phyloP scores from a whole-genome alignment of 2,797 vertebrate genomes.

The Gephyroberyx darwinii region DNA sequence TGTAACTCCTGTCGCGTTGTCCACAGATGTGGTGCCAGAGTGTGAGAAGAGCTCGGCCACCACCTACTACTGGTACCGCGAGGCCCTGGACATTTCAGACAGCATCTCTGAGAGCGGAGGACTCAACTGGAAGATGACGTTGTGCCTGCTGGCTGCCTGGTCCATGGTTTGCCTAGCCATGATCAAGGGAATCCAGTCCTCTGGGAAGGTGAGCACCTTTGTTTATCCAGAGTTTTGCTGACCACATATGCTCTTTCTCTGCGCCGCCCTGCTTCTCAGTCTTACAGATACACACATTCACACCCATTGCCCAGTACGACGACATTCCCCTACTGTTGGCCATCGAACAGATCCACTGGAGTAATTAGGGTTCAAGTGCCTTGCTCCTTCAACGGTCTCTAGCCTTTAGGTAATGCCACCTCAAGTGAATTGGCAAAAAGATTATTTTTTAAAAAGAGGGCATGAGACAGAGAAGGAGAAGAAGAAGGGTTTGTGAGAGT shows the following conservation, averaged over 20 bases:
- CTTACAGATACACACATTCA: too few relatives aligned
- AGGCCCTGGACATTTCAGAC: slow-evolving; percentile 92
- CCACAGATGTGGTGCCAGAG: slow-evolving; percentile 90
- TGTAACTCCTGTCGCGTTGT: slow-evolving; percentile 29
- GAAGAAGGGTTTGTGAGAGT: not conserved
- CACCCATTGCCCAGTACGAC: too few relatives aligned
- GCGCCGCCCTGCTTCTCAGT: too few relatives aligned
- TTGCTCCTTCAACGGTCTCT: not conserved
- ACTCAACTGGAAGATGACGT: slow-evolving; percentile 96
- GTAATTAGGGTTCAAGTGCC: not conserved
- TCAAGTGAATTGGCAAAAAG: not conserved
- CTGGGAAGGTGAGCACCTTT: slow-evolving; percentile 88
- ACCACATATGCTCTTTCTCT: too few relatives aligned
- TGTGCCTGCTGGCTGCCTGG: slow-evolving; percentile 93
- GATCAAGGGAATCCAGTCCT: slow-evolving; percentile 99
- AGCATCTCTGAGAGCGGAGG: slow-evolving; percentile 92
- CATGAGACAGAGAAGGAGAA: not conserved
- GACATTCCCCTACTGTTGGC: too few relatives aligned
- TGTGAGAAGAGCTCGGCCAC: slow-evolving; percentile 97
- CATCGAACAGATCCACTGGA: too few relatives aligned
- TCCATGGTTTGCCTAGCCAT: slow-evolving; percentile 94
- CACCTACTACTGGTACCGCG: slow-evolving; percentile 98
- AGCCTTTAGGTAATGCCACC: not conserved
- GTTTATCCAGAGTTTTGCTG: not conserved
- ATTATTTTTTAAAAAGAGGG: not conserved